These are phyloP conservation scores for Xiphias gladius DNA, from an alignment of 2,113 vertebrate genomes.

Conservation along the genomic window DNA sequence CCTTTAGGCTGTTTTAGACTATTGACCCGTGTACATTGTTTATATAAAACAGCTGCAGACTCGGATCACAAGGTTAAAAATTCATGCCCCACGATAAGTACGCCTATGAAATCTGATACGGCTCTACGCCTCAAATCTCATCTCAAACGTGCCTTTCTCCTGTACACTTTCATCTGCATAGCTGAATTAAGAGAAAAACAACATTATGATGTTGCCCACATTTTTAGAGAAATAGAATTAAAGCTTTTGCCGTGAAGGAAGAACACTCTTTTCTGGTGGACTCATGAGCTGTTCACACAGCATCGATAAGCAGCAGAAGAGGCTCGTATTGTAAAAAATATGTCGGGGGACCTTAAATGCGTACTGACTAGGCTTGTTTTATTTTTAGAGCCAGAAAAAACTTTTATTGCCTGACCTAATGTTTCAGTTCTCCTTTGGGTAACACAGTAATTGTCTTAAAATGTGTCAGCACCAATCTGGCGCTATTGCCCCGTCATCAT, in stretches of 20 bases:
- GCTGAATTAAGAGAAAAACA: neutral
- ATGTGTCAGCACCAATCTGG: neutral
- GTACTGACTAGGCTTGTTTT: conserved; percentile 13
- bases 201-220: neutral
- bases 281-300: neutral
- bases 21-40: conserved; percentile 23
- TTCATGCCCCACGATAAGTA: neutral
- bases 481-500: neutral
- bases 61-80: conserved; percentile 36
- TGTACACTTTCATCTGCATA: neutral
- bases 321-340: conserved; percentile 5
- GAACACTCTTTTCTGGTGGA: neutral
- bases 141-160: neutral
- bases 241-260: neutral
- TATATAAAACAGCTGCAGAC: conserved; percentile 4
- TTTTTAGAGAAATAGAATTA: neutral
- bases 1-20: conserved; percentile 18
- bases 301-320: conserved; percentile 9
- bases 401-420: conserved; percentile 12
- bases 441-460: conserved; percentile 20
- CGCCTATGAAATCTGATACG: conserved; percentile 3
- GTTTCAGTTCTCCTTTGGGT: conserved; percentile 6
- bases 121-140: neutral
- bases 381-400: conserved; percentile 43
- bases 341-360: conserved; percentile 8